Base-by-base conservation (phyloP, 2,797 vertebrate genomes). In the Trachurus trachurus region DNA sequence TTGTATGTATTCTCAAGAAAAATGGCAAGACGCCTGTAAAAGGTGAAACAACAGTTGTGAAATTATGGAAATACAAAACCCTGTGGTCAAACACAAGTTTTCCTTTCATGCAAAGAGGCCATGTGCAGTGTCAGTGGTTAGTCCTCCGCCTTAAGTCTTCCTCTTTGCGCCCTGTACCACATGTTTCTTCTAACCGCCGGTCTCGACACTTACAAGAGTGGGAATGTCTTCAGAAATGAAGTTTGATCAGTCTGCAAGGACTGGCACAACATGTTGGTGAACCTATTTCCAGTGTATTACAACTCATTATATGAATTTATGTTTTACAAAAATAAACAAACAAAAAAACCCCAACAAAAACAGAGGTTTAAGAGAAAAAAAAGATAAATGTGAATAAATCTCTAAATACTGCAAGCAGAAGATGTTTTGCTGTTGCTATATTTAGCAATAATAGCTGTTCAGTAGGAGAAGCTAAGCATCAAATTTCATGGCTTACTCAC, bases 61-160 rank as follows among this genome's bases (percentile, higher is more conserved):
- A 47, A 64, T 71, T 56, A 37, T 70, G 40, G 12, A 54, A 54
- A 53, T 67, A 67, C 17, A 62, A 74, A 78, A 47, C 12, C 13
- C n/a, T 70, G 63, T 75, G 71, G 61, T 62, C 49, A 67, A 50
- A 76, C 61, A 17, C 1, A 3, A 3, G 16, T 66, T 82, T 82
- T 76, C 47, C 63, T 79, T 72, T 77, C 52, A 71, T 60, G 70
- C 74, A 78, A 63, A 47, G 57, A 63, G 49, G 58, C 61, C 76
- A 69, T 56, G 47, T 79, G 59, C 34, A 70, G 57, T 53, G 57
- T 29, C 47, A 56, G 58, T 40, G 56, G 40, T 54, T 75, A 72
- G 52, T 75, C 8, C 39, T 10, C 50, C 8, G 3, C 13, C 21
- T 68, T 16, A 39, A 34, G 21, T 65, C 75, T 79, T 76, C 53